Conservation (phyloP, 2,888 invertebrate genomes). For the Drosophila koepferae region DNA sequence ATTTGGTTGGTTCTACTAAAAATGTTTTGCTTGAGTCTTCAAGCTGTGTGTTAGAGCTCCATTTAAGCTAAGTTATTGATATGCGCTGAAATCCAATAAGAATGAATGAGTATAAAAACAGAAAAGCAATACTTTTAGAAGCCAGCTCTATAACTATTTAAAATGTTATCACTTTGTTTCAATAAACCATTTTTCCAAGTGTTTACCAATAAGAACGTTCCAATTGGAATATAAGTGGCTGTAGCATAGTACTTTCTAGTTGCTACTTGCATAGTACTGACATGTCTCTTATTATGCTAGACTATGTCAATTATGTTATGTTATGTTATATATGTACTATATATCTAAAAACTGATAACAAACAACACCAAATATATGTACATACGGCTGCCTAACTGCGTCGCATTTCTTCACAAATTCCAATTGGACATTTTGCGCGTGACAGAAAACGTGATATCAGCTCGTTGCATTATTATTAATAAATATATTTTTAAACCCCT, state of each 20-base stretch:
- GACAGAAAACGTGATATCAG: slow-evolving; percentile 58
- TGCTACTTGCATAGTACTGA: background rate
- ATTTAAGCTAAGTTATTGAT: too few relatives aligned
- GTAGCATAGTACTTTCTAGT: too few relatives aligned
- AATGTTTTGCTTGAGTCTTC: too few relatives aligned
- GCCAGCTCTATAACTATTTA: too few relatives aligned
- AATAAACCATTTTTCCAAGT: too few relatives aligned
- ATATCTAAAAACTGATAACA: slow-evolving; percentile 2
- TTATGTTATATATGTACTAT: background rate
- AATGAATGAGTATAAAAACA: too few relatives aligned
- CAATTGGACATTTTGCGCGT: slow-evolving; percentile 49
- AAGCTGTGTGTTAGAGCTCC: too few relatives aligned
- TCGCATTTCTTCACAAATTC: slow-evolving; percentile 27
- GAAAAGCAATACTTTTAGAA: too few relatives aligned
- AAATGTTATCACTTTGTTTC: too few relatives aligned
- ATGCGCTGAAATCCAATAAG: too few relatives aligned
- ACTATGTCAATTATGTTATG: background rate
- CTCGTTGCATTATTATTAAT: slow-evolving; percentile 10
- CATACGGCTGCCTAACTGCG: slow-evolving; percentile 28
- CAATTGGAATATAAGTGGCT: background rate
- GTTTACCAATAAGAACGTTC: too few relatives aligned
- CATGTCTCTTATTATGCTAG: background rate
- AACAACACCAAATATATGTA: background rate
- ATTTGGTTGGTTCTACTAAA: too few relatives aligned
- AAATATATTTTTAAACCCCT: slow-evolving; percentile 4